Conservation (phyloP, 2,113 vertebrate species). For the Lagopus leucura region DNA sequence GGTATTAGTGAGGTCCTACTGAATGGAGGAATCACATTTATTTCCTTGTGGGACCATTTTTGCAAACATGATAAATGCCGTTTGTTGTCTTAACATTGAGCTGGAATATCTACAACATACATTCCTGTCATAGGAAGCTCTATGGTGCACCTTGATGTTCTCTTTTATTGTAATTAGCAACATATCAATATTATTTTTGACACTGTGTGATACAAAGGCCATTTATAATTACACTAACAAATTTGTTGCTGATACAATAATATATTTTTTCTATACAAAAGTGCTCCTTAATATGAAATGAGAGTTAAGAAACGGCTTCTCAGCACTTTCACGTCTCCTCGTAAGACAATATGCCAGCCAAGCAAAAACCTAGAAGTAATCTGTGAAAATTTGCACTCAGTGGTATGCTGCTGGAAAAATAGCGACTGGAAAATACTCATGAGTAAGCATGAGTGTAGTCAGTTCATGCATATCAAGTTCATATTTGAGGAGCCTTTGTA, state of each 20-base stretch:
- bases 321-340: constrained; percentile 47
- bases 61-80: constrained; percentile 44
- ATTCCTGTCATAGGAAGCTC: constrained; percentile 66
- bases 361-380: constrained; percentile 22
- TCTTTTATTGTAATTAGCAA: constrained; percentile 70
- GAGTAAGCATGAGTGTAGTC: neutral
- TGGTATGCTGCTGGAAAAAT: constrained; percentile 1
- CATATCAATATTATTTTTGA: constrained; percentile 72
- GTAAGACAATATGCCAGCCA: constrained; percentile 25
- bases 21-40: constrained; percentile 13
- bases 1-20: constrained; percentile 61
- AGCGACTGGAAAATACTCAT: neutral
- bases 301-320: constrained; percentile 36
- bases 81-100: constrained; percentile 73
- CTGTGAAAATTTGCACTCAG: constrained; percentile 23
- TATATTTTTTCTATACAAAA: constrained; percentile 61
- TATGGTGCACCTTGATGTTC: constrained; percentile 56
- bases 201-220: constrained; percentile 58
- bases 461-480: constrained; percentile 13
- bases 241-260: constrained; percentile 54
- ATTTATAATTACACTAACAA: constrained; percentile 58
- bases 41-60: constrained; percentile 61
- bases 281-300: constrained; percentile 52
- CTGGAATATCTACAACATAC: constrained; percentile 60
- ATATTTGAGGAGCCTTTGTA: constrained; percentile 59